Percentiles rank a stretch among this genome's conserved stretches.
phyloP scores from a whole-genome alignment of 2,888 invertebrate genomes.

The Tenthredo scrophulariae region DNA sequence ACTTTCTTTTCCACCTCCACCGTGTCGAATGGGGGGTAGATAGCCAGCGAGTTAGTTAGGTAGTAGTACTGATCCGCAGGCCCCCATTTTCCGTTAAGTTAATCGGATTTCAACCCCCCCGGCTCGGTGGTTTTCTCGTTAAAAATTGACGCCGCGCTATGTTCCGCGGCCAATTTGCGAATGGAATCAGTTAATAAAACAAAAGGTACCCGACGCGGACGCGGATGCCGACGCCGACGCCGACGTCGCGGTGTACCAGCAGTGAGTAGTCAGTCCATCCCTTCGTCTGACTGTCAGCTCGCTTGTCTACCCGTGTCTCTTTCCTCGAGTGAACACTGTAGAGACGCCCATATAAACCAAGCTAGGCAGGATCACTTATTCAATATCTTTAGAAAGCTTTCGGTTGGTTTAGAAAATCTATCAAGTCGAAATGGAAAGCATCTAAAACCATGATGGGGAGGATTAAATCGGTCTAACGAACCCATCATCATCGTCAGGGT shows the following conservation, averaged over 20 bases:
- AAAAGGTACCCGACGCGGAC: conserved; percentile 11
- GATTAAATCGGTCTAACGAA: no score
- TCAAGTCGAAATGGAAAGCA: neutral
- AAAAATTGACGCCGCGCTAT: conserved; percentile 28
- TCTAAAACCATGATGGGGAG: no score
- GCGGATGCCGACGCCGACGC: neutral
- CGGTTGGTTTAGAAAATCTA: no score
- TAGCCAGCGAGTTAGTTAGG: no score
- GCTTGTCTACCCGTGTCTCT: conserved; percentile 52
- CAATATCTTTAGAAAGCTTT: neutral
- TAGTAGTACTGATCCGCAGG: neutral
- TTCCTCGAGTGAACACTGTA: neutral
- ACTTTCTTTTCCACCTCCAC: neutral
- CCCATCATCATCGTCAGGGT: no score
- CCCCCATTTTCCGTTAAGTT: neutral
- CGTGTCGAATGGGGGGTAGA: neutral
- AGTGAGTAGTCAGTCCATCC: conserved; percentile 31
- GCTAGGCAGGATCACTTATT: conserved; percentile 6
- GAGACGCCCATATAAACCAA: no score
- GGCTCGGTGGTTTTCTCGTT: conserved; percentile 6
- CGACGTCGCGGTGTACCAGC: neutral
- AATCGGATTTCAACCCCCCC: neutral
- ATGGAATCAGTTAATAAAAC: conserved; percentile 54
- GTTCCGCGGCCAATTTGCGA: conserved; percentile 52
- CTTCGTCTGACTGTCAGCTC: conserved; percentile 50